Percentiles rank a stretch among this genome's conserved stretches.
phyloP scores from a whole-genome alignment of 2,113 vertebrate species.

The Laticauda colubrina region DNA sequence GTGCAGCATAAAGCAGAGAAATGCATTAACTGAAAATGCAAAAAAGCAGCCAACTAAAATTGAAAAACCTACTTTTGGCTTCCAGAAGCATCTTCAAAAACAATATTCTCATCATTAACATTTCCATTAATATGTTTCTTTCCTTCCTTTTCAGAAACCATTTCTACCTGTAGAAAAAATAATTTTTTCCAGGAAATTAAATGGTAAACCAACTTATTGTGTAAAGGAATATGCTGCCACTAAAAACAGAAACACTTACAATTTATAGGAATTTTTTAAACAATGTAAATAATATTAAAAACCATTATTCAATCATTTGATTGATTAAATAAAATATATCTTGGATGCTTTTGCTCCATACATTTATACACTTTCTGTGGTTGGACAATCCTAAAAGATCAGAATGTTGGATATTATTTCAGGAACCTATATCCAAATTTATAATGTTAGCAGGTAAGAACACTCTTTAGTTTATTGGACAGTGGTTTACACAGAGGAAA shows the following conservation, averaged over 20 bases:
- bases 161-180: conserved; percentile 43
- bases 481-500: not conserved
- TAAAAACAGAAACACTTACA: not conserved
- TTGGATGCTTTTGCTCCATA: not conserved
- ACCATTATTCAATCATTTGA: not conserved
- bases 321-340: not conserved
- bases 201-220: conserved; percentile 2
- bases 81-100: not conserved
- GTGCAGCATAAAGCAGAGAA: not conserved
- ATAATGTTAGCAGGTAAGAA: not conserved
- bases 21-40: not conserved
- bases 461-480: not conserved
- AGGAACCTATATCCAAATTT: not conserved
- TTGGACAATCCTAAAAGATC: not conserved
- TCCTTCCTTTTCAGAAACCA: conserved; percentile 37
- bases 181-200: conserved; percentile 21
- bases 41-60: not conserved
- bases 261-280: not conserved
- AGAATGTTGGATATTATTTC: not conserved
- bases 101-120: not conserved
- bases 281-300: not conserved
- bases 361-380: not conserved
- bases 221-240: not conserved
- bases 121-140: conserved; percentile 11
- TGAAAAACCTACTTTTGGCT: conserved; percentile 44